A percentile compares a stretch with the other conserved stretches of the same genome.
phyloP scores from a whole-genome alignment of 2,797 vertebrate species.

The Babyrousa celebensis region DNA sequence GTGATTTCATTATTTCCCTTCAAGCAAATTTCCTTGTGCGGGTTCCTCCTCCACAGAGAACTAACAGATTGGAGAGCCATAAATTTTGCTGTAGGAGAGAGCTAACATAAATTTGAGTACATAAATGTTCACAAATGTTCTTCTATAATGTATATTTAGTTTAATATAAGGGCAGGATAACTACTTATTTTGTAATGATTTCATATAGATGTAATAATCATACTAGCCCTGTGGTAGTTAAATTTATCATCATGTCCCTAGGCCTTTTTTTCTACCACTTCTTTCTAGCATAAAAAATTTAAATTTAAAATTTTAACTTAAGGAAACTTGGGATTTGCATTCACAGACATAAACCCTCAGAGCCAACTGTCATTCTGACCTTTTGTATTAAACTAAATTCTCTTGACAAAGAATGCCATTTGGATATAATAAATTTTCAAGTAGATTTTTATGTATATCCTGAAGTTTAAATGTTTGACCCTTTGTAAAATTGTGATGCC shows the following conservation, averaged over 20 bases:
- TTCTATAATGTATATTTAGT: slow-evolving; percentile 9
- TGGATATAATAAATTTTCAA: slow-evolving; percentile 54
- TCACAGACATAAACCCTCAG: neutral
- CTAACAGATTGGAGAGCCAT: neutral
- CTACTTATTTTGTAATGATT: slow-evolving; percentile 16
- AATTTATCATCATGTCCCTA: neutral
- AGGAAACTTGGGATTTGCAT: neutral
- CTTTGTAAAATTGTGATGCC: slow-evolving; percentile 12
- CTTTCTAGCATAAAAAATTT: slow-evolving; percentile 56
- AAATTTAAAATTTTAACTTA: slow-evolving; percentile 3
- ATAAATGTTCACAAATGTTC: slow-evolving; percentile 56
- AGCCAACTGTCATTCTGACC: slow-evolving; percentile 1
- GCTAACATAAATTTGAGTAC: slow-evolving; percentile 33
- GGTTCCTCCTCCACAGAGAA: slow-evolving; percentile 28
- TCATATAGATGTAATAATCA: neutral
- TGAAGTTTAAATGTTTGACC: slow-evolving; percentile 63
- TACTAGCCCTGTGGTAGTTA: neutral
- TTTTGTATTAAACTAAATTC: slow-evolving; percentile 59
- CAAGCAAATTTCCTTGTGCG: neutral
- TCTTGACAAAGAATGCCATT: slow-evolving; percentile 50
- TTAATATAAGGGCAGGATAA: neutral
- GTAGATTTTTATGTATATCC: slow-evolving; percentile 46
- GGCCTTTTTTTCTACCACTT: neutral
- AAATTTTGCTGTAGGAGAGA: slow-evolving; percentile 20
- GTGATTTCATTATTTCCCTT: slow-evolving; percentile 33